Conservation (phyloP, 1,140 invertebrate species). For the Camponotus floridanus region DNA sequence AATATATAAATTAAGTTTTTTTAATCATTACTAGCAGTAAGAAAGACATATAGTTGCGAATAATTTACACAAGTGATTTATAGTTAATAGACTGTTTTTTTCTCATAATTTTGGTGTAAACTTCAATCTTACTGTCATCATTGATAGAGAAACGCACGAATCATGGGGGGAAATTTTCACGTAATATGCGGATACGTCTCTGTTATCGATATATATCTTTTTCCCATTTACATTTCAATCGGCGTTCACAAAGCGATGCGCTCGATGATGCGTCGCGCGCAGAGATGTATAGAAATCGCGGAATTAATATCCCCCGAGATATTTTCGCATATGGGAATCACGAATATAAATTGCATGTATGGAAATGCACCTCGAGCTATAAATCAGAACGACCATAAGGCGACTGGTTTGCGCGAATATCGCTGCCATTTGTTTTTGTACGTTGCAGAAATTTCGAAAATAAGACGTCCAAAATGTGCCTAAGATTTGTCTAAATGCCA, state of each 20-base stretch:
- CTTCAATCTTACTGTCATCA: not conserved
- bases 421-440: conserved; percentile 22
- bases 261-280: conserved; percentile 32
- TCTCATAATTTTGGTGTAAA: not conserved
- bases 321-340: conserved; percentile 43
- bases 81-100: not conserved
- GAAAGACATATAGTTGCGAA: not conserved
- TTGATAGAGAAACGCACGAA: conserved; percentile 8
- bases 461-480: conserved; percentile 20
- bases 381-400: conserved; percentile 42
- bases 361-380: conserved; percentile 42
- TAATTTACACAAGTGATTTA: not conserved
- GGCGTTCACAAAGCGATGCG: conserved; percentile 44
- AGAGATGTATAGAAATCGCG: conserved; percentile 43
- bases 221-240: conserved; percentile 60
- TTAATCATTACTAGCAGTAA: not conserved
- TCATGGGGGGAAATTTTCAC: not conserved
- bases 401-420: conserved; percentile 19
- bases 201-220: conserved; percentile 52
- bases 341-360: conserved; percentile 52
- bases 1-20: not conserved
- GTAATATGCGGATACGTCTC: conserved; percentile 5
- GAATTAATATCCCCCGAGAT: conserved; percentile 56
- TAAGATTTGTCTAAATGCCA: not conserved
- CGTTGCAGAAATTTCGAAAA: conserved; percentile 13